Conservation (phyloP, 2,113 vertebrate species). For the Tricholaema leucomelas region DNA sequence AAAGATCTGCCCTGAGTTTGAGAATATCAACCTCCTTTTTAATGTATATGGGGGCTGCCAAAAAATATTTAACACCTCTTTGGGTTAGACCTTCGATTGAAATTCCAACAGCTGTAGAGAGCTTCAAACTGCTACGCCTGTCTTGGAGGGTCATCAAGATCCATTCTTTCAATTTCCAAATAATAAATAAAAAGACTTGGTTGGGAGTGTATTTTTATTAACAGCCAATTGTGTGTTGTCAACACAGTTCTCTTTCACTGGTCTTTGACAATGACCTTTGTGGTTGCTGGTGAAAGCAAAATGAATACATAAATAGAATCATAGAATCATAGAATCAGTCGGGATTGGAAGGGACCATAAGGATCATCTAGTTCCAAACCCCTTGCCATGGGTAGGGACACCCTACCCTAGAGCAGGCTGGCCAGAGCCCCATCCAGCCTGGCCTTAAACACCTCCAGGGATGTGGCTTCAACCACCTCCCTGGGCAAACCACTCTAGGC, state of each 20-base stretch:
- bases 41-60: fast-evolving
- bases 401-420: too few species aligned
- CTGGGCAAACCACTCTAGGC: too few species aligned
- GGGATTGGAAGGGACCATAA: too few species aligned
- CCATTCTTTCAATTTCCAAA: background rate
- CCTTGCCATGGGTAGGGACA: too few species aligned
- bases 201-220: background rate
- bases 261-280: background rate
- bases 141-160: background rate
- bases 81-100: background rate
- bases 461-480: too few species aligned
- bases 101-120: background rate
- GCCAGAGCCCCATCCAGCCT: too few species aligned
- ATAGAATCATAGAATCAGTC: too few species aligned
- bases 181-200: background rate
- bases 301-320: background rate
- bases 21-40: background rate
- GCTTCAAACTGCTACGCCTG: background rate
- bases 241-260: background rate
- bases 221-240: background rate
- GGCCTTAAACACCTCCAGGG: too few species aligned
- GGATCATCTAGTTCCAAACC: too few species aligned
- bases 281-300: background rate
- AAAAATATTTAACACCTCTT: background rate
- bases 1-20: background rate